These are phyloP conservation scores for Delia radicum DNA, from an alignment of 1,140 invertebrate species.

Conservation along the genomic window DNA sequence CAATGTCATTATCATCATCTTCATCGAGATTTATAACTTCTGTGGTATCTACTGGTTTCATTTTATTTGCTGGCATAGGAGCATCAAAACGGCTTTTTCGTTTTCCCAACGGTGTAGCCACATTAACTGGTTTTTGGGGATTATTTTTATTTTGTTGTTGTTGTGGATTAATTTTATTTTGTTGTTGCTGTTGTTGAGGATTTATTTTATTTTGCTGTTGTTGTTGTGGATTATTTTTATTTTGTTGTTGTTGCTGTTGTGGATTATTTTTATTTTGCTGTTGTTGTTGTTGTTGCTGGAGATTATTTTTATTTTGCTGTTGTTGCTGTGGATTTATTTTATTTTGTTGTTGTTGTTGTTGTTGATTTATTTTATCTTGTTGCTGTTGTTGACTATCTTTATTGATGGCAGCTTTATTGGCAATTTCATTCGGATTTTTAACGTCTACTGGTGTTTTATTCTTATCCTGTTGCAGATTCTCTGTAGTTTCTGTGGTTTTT, in stretches of 20 bases:
- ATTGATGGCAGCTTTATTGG: not conserved
- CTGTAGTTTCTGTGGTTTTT: not conserved
- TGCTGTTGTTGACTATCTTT: not conserved
- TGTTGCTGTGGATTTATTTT: not conserved
- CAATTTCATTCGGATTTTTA: not conserved
- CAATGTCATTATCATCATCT: conserved; percentile 39
- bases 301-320: not conserved
- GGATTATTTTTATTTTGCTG: not conserved
- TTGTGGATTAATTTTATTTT: not conserved
- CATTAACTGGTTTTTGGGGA: too few relatives aligned
- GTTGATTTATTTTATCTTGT: too few relatives aligned
- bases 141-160: not conserved
- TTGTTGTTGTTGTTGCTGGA: too few relatives aligned
- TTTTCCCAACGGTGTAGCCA: conserved; percentile 16
- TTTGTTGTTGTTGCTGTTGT: too few relatives aligned
- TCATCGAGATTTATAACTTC: conserved; percentile 41
- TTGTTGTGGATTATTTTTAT: not conserved
- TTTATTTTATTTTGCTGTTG: not conserved
- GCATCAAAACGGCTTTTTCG: conserved; percentile 29
- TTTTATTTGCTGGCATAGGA: not conserved
- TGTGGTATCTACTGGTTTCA: conserved; percentile 25
- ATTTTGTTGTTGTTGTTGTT: too few relatives aligned
- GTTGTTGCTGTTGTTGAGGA: too few relatives aligned
- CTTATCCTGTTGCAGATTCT: not conserved
- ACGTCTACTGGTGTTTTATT: not conserved